A percentile compares a stretch with the other conserved stretches of the same genome.
Conservation (phyloP, 2,113 vertebrate species). For the Equus quagga region DNA sequence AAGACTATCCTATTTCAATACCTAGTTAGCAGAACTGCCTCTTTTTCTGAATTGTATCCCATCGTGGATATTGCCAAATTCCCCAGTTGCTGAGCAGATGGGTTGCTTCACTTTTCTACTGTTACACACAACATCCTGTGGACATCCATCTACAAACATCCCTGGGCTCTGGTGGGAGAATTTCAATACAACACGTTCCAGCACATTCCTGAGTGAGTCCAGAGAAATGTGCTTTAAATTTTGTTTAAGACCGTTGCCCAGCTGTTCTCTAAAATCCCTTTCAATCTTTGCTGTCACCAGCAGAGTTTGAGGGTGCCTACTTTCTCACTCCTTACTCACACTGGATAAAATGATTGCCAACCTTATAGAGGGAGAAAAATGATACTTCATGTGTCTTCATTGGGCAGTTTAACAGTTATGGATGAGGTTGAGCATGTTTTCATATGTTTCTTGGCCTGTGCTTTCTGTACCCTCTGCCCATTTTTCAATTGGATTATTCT, state of each 20-base stretch:
- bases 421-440: not conserved
- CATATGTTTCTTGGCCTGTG: not conserved
- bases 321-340: constrained; percentile 11
- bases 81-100: not conserved
- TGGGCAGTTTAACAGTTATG: not conserved
- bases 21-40: not conserved
- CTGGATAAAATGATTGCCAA: not conserved
- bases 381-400: not conserved
- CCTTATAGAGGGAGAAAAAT: not conserved
- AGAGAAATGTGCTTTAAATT: not conserved
- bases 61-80: not conserved
- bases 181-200: not conserved
- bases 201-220: too few species aligned
- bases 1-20: not conserved
- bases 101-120: not conserved
- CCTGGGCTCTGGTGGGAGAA: not conserved
- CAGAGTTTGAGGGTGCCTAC: not conserved
- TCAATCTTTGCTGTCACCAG: not conserved
- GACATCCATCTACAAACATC: not conserved
- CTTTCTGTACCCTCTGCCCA: not conserved
- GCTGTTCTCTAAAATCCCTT: not conserved
- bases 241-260: not conserved
- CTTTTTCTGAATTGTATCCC: not conserved
- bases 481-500: not conserved
- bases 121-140: not conserved